phyloP scores from a whole-genome alignment of 2,113 vertebrate species.

The Xiphophorus maculatus region DNA sequence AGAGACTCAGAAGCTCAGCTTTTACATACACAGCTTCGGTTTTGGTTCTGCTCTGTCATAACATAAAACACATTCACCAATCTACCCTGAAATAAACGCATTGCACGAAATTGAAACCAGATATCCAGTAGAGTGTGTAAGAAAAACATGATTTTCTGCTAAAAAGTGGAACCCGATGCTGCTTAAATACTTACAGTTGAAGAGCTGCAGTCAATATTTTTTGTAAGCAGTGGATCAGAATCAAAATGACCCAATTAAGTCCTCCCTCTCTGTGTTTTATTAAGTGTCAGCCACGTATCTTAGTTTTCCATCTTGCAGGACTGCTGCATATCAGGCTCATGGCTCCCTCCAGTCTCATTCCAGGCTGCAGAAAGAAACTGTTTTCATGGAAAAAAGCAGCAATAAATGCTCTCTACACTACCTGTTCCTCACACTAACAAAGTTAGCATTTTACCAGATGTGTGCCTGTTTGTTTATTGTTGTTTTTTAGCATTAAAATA shows the following conservation, averaged over 20 bases:
- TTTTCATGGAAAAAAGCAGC: conserved; percentile 6
- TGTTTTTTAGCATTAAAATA: neutral
- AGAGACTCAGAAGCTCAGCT: conserved; percentile 15
- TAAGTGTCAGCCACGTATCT: conserved; percentile 1
- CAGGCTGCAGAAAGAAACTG: neutral
- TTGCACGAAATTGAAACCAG: neutral
- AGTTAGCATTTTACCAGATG: neutral
- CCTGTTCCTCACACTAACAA: neutral
- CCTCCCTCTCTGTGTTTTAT: conserved; percentile 6
- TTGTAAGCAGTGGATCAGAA: neutral
- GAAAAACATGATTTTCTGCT: neutral
- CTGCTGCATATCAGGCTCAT: neutral
- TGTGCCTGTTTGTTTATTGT: neutral
- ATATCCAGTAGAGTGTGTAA: neutral
- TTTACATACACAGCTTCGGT: conserved; percentile 7
- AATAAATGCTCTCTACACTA: neutral
- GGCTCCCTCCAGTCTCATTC: neutral
- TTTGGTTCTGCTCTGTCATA: neutral
- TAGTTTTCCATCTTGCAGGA: conserved; percentile 14
- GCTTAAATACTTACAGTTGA: neutral
- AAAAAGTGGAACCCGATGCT: neutral
- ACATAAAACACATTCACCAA: conserved; percentile 1
- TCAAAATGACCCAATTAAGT: neutral
- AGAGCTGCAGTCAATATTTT: neutral
- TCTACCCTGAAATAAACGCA: neutral